phyloP scores from a whole-genome alignment of 2,888 invertebrate genomes.

The Caenorhabditis doughertyi region DNA sequence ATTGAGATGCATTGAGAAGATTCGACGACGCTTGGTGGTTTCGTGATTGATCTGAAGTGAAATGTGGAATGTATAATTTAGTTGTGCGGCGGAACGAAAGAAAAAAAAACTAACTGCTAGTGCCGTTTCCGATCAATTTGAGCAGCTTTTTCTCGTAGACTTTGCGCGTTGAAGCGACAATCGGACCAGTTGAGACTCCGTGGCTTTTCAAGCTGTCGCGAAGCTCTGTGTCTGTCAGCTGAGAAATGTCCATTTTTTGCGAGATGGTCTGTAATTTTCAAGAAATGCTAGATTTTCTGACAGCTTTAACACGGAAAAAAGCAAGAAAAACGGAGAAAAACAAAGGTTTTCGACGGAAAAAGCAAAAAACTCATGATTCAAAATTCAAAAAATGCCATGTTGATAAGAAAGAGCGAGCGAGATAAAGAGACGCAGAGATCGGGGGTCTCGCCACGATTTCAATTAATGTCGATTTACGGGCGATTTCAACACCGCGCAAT shows the following conservation, averaged over 20 bases:
- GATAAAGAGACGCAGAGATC: constrained; percentile 31
- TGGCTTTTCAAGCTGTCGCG: constrained; percentile 29
- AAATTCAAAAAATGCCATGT: not conserved
- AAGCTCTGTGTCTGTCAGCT: constrained; percentile 45
- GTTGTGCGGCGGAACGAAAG: too few relatives aligned
- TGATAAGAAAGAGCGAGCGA: constrained; percentile 13
- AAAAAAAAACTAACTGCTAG: constrained; percentile 10
- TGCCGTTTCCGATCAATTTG: constrained; percentile 13
- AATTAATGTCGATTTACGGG: constrained; percentile 46
- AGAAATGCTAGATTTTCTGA: not conserved
- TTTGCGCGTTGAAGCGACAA: constrained; percentile 45
- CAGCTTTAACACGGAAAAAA: not conserved
- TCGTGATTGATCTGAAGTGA: constrained; percentile 9
- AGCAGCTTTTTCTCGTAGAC: constrained; percentile 59
- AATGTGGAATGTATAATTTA: too few relatives aligned
- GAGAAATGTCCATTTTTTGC: constrained; percentile 45
- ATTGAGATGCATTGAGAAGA: constrained; percentile 5
- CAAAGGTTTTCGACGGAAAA: not conserved
- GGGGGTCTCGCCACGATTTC: constrained; percentile 39
- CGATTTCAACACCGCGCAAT: not conserved
- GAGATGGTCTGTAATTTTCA: constrained; percentile 22
- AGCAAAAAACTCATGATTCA: not conserved
- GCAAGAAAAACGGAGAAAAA: not conserved
- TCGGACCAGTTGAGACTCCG: constrained; percentile 50
- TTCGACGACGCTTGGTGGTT: not conserved